Evolutionary conservation across 1,140 invertebrate species (phyloP).

Genomic region (Heliconius eleuchia): DNA sequence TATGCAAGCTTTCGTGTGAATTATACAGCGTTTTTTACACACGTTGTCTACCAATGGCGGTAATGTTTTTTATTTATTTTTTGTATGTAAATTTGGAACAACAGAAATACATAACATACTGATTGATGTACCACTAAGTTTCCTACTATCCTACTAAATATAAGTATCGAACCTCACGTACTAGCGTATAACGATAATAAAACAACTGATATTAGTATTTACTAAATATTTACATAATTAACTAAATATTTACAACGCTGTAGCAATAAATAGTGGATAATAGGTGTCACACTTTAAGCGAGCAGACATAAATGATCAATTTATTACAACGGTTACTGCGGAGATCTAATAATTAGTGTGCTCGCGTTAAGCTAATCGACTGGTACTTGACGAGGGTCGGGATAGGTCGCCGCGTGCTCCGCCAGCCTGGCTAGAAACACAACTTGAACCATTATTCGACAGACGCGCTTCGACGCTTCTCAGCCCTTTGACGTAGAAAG

Average conservation of each 20-base stretch:
- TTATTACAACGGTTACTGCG: conserved; percentile 27
- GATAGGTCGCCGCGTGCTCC: conserved; percentile 54
- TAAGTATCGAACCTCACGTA: no score
- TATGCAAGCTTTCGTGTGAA: neutral
- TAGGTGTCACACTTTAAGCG: neutral
- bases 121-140: no score
- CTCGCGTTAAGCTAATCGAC: conserved; percentile 73
- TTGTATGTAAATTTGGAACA: no score
- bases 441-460: conserved; percentile 72
- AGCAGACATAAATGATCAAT: conserved; percentile 28
- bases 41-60: neutral
- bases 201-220: no score
- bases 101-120: no score
- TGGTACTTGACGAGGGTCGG: conserved; percentile 74
- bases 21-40: neutral
- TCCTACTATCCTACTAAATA: no score
- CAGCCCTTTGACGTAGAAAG: conserved; percentile 73
- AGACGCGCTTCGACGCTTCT: conserved; percentile 73
- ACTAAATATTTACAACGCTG: neutral
- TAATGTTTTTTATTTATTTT: neutral
- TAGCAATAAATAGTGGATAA: neutral
- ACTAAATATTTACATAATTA: no score
- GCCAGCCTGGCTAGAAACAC: conserved; percentile 37
- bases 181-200: no score
- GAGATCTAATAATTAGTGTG: conserved; percentile 63